Percentiles rank a stretch among this genome's conserved stretches.
These are phyloP conservation scores for Eueremaeus valkanovi DNA, from an alignment of 2,888 invertebrate species.

Conservation along the genomic window DNA sequence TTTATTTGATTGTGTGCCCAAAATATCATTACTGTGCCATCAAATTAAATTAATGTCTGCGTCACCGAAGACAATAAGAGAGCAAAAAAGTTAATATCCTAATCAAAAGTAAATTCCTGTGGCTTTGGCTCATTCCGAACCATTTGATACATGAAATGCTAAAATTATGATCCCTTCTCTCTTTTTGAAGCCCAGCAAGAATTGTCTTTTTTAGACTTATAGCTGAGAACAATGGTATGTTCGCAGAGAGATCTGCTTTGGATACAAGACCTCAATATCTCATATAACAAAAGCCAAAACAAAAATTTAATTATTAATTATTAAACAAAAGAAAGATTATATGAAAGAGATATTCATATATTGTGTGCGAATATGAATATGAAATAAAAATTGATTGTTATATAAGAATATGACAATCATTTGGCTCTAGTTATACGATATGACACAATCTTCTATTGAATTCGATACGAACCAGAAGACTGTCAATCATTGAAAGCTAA, in stretches of 20 bases:
- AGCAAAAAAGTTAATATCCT: not conserved
- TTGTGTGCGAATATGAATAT: not conserved
- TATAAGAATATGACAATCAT: slow-evolving; percentile 6
- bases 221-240: not conserved
- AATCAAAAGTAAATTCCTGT: slow-evolving; percentile 9
- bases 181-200: not conserved
- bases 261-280: not conserved
- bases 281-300: not conserved
- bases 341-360: not conserved
- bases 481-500: not conserved
- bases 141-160: slow-evolving; percentile 24
- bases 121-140: not conserved
- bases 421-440: not conserved
- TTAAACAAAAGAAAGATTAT: not conserved
- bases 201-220: not conserved
- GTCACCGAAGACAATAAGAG: not conserved
- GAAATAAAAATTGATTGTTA: not conserved
- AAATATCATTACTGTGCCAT: not conserved
- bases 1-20: too few relatives aligned
- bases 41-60: not conserved
- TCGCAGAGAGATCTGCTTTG: not conserved
- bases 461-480: not conserved
- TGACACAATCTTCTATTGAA: not conserved
- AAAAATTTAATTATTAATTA: slow-evolving; percentile 7
- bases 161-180: not conserved